Evolutionary conservation across 2,797 vertebrate species (phyloP).

Genomic region (Alectoris magna): DNA sequence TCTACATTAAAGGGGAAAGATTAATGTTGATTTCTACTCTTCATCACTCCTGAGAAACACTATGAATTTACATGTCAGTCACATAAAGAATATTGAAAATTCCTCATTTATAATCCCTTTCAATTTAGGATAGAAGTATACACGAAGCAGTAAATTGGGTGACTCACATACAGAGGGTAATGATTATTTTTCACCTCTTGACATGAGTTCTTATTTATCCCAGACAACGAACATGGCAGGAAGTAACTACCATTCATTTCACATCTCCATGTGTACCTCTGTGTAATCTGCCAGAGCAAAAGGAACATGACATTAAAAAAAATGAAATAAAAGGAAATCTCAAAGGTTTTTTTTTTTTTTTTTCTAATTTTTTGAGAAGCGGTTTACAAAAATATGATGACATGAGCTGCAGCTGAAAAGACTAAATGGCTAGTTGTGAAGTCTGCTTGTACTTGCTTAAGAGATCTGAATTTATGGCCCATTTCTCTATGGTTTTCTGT

Average conservation of each 20-base stretch:
- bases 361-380: neutral
- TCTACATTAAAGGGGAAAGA: conserved; percentile 46
- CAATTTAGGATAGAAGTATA: conserved; percentile 13
- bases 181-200: conserved; percentile 56
- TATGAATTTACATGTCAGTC: conserved; percentile 16
- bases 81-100: conserved; percentile 32
- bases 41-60: conserved; percentile 6
- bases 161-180: conserved; percentile 43
- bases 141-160: conserved; percentile 24
- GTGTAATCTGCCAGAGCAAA: conserved; percentile 8
- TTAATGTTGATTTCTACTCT: conserved; percentile 36
- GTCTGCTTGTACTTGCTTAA: neutral
- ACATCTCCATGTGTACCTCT: conserved; percentile 35
- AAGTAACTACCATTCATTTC: conserved; percentile 42
- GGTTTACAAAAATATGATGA: neutral
- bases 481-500: neutral
- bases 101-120: conserved; percentile 36
- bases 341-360: neutral
- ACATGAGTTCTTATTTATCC: conserved; percentile 59
- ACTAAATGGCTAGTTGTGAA: neutral
- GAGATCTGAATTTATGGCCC: neutral
- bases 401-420: neutral
- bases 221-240: neutral
- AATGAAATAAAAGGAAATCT: neutral
- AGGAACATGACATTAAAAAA: neutral